Conservation (phyloP, 92 coral and sea anemone species). For the Ricordea florida region DNA sequence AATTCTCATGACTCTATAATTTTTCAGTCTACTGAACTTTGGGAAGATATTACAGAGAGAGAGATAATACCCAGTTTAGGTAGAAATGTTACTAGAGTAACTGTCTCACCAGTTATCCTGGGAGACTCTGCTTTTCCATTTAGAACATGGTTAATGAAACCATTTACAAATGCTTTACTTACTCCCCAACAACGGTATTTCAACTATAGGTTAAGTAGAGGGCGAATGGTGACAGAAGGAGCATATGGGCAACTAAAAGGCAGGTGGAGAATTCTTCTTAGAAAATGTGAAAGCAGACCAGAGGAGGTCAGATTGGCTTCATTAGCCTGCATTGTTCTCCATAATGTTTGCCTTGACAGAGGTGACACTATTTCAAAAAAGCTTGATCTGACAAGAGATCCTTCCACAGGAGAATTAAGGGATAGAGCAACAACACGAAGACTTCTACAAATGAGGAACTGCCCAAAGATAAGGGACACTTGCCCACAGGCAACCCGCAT, state of each 20-base stretch:
- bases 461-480: slow-evolving; percentile 54
- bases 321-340: slow-evolving; percentile 59
- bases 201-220: no score
- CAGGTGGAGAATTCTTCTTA: slow-evolving; percentile 58
- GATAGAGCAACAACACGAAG: slow-evolving; percentile 54
- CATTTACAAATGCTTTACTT: slow-evolving; percentile 50
- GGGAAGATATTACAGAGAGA: slow-evolving; percentile 16
- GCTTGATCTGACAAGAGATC: slow-evolving; percentile 57
- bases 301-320: slow-evolving; percentile 29
- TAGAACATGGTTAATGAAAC: no score
- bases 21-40: slow-evolving; percentile 15
- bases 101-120: no score
- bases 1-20: no score
- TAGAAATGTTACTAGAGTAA: no score
- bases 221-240: no score
- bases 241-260: slow-evolving; percentile 71
- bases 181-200: no score
- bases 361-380: slow-evolving; percentile 38
- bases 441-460: slow-evolving; percentile 57
- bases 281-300: slow-evolving; percentile 66
- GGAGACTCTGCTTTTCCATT: no score
- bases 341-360: slow-evolving; percentile 52
- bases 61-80: slow-evolving; percentile 34
- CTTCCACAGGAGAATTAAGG: slow-evolving; percentile 44
- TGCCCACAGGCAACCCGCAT: slow-evolving; percentile 38